Evolutionary conservation across 2,797 vertebrate genomes (phyloP).

Genomic region (Tauraco hartlaubi): DNA sequence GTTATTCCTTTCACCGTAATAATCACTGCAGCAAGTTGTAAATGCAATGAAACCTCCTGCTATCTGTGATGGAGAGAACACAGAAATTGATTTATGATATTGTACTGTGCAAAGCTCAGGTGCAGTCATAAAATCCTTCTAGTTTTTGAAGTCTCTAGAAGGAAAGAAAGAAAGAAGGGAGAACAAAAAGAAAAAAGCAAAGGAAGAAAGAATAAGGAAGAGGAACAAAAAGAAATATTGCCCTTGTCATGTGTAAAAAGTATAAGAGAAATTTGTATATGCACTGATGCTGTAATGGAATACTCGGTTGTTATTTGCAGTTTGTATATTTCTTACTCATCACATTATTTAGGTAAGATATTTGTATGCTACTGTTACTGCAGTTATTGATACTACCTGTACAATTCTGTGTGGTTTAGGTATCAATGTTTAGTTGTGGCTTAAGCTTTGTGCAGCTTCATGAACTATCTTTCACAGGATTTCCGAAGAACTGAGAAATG

Average conservation of each 20-base stretch:
- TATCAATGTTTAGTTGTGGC: neutral
- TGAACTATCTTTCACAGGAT: neutral
- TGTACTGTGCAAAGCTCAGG: neutral
- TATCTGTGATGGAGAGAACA: constrained; percentile 4
- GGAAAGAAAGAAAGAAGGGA: neutral
- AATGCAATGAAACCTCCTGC: neutral
- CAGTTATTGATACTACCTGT: neutral
- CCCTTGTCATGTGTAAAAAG: neutral
- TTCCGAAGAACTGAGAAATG: neutral
- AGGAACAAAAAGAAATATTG: neutral
- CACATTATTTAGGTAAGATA: neutral
- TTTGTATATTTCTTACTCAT: neutral
- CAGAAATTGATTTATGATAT: constrained; percentile 13
- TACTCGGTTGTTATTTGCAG: neutral
- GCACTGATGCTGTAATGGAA: neutral
- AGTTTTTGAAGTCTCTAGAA: neutral
- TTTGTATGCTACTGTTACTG: neutral
- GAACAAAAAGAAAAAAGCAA: neutral
- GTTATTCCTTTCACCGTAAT: neutral
- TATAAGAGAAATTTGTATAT: neutral
- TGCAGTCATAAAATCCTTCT: neutral
- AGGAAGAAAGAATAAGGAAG: neutral
- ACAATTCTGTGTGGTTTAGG: neutral
- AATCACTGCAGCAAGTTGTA: neutral
- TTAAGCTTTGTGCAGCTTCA: neutral